Evolutionary conservation across 2,797 vertebrate genomes (phyloP), one percentile per base, ranked within the genome.

Genomic region (Rhinophrynus dorsalis): DNA sequence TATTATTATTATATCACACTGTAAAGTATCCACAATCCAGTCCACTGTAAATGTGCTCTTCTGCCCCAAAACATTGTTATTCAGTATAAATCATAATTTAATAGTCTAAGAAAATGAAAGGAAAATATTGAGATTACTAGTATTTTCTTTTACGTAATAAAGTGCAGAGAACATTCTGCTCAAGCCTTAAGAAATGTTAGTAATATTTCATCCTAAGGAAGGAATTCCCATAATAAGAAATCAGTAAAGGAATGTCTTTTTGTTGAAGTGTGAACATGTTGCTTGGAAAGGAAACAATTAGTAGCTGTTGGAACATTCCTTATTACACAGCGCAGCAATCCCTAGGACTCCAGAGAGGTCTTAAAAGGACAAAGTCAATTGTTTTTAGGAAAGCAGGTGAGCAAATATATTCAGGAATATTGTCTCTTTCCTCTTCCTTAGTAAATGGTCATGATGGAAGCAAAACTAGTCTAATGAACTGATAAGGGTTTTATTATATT

Each of bases 241-340:
- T 32, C 58, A 50, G 38, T 37, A 15, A 40, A 57, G 6, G 45
- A 29, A 38, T 32, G 9, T 13, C 42, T 17, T 13, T 29, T 29
- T 64, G 30, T 48, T 23, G 32, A 27, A 64, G 68, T 64, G 59
- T 64, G 68, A 71, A 51, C 68, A 64, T 64, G 51, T 71, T 21
- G 44, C 20, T 38, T 15, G 13, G 15, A 64, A 50, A 61, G 60
- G 68, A 64, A 71, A 62, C 20, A 20, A 57, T 55, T 63, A 27
- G 11, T 57, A 47, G 23, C 56, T 52, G 50, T 55, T 27, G 30
- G 40, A 56, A 56, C 51, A 38, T 63, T 64, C 40, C 57, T 48
- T 69, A 20, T 17, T 57, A 56, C 21, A 37, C 47, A 57, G 18
- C 30, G 12, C 15, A 6, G 23, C 24, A 40, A 24, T 51, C 32